Evolutionary conservation across 2,113 vertebrate species (phyloP).

Genomic region (Malurus cyaneus): DNA sequence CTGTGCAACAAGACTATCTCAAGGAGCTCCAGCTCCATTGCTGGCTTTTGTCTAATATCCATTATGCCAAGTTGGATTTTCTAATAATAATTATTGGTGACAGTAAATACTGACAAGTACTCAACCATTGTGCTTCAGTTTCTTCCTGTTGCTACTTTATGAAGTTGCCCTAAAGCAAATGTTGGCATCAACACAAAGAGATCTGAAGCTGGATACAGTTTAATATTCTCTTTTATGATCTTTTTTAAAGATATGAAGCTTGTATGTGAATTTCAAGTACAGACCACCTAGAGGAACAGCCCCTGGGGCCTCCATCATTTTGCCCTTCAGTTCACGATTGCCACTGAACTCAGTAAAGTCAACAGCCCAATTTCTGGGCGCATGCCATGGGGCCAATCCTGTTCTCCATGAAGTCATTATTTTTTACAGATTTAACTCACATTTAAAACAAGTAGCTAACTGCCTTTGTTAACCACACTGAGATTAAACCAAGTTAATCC

Average conservation of each 20-base stretch:
- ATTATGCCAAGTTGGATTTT: neutral
- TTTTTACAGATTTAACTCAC: neutral
- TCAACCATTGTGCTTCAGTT: neutral
- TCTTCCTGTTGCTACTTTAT: neutral
- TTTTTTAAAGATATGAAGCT: neutral
- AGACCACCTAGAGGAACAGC: neutral
- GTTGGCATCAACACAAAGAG: neutral
- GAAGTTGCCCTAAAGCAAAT: neutral
- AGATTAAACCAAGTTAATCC: conserved; percentile 10
- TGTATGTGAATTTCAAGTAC: neutral
- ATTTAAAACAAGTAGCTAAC: conserved; percentile 25
- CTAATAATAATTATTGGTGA: neutral
- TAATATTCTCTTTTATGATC: neutral
- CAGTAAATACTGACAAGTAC: neutral
- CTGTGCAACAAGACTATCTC: neutral
- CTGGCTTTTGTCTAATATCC: neutral
- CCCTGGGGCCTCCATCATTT: fast-evolving
- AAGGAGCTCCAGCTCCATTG: neutral
- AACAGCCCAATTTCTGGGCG: neutral
- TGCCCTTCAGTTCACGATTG: neutral
- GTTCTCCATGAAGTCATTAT: neutral
- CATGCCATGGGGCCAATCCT: neutral
- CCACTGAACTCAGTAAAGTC: neutral
- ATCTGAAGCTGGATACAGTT: neutral
- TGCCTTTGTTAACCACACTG: neutral